phyloP scores from a whole-genome alignment of 2,888 invertebrate species.

The Mystacides longicornis region DNA sequence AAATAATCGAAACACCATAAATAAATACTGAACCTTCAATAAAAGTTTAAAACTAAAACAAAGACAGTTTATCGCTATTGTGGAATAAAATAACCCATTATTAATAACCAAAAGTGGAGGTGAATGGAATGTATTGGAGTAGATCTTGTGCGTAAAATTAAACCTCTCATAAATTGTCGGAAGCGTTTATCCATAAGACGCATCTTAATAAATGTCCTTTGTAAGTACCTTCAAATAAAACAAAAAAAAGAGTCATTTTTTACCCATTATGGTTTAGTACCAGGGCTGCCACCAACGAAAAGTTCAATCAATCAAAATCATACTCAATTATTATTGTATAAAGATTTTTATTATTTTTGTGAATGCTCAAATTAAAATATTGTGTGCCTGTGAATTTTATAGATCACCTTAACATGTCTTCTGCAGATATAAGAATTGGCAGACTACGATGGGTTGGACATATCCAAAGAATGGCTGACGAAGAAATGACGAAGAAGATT shows the following conservation, averaged over 20 bases:
- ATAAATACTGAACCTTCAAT: too few species aligned
- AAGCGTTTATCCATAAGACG: slow-evolving; percentile 22
- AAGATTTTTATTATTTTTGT: not conserved
- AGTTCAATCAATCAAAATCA: not conserved
- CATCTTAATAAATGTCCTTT: slow-evolving; percentile 25
- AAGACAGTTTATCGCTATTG: too few species aligned
- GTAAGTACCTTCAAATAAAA: slow-evolving; percentile 12
- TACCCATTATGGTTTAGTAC: slow-evolving; percentile 8
- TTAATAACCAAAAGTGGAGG: not conserved
- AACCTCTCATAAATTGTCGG: slow-evolving; percentile 25
- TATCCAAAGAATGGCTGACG: too few species aligned
- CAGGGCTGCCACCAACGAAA: slow-evolving; percentile 1
- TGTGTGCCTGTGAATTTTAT: too few species aligned
- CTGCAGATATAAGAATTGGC: too few species aligned
- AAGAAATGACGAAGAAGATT: too few species aligned
- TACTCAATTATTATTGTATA: not conserved
- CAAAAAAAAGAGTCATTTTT: slow-evolving; percentile 20
- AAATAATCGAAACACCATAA: too few species aligned
- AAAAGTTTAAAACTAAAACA: too few species aligned
- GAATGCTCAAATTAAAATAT: too few species aligned
- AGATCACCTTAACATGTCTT: too few species aligned
- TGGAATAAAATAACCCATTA: too few species aligned
- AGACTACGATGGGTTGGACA: too few species aligned
- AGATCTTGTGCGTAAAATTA: slow-evolving; percentile 18
- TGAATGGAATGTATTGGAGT: not conserved